These are phyloP conservation scores for Tupaia tana DNA, from an alignment of 2,113 vertebrate species.

Conservation along the genomic window DNA sequence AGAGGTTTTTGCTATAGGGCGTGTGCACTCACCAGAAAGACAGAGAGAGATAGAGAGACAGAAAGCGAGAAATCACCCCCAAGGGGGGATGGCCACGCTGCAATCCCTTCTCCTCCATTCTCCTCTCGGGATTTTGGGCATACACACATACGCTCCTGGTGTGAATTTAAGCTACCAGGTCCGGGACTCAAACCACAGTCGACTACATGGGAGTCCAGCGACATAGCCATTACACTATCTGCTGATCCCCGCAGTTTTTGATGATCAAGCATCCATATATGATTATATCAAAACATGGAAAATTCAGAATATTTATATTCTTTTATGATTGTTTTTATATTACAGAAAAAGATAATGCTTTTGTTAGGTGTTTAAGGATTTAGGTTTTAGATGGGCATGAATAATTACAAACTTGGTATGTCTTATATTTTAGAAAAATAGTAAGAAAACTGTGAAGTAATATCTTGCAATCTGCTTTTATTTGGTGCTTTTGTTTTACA, in stretches of 20 bases:
- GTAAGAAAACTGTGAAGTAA: slow-evolving; percentile 64
- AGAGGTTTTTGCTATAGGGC: too few species aligned
- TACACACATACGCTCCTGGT: too few species aligned
- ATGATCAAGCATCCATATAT: slow-evolving; percentile 24
- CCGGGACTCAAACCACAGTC: too few species aligned
- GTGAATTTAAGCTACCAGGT: too few species aligned
- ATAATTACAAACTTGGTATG: slow-evolving; percentile 65
- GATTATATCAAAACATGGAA: slow-evolving; percentile 27
- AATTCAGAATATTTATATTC: slow-evolving; percentile 34
- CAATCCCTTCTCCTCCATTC: too few species aligned
- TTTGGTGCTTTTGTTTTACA: slow-evolving; percentile 79
- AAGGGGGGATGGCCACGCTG: too few species aligned
- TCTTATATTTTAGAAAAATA: slow-evolving; percentile 78
- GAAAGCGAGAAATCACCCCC: too few species aligned
- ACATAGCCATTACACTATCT: too few species aligned
- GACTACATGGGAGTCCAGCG: too few species aligned
- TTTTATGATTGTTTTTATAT: slow-evolving; percentile 42
- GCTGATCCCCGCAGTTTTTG: background rate
- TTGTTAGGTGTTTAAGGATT: slow-evolving; percentile 55
- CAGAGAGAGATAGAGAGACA: too few species aligned
- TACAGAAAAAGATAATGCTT: slow-evolving; percentile 3
- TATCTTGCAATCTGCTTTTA: slow-evolving; percentile 53
- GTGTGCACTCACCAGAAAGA: too few species aligned
- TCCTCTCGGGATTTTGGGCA: too few species aligned
- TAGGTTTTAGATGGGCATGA: slow-evolving; percentile 43